A percentile compares a stretch with the other conserved stretches of the same genome.
Conservation (phyloP, 2,797 vertebrate genomes). For the Microctenopoma stevenorrisi region DNA sequence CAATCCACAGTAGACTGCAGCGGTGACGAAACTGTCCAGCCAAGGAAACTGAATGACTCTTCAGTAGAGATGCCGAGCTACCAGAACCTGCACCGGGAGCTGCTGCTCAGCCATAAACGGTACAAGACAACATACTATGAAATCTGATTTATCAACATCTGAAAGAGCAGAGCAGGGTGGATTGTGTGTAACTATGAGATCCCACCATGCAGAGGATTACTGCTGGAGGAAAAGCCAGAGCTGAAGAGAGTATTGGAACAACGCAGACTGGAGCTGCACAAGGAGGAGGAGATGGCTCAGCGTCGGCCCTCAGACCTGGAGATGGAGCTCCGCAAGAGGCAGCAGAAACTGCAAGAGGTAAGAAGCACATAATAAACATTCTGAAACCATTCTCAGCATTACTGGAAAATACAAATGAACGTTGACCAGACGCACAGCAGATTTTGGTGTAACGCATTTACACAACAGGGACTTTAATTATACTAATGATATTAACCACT, state of each 20-base stretch:
- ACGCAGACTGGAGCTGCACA: slow-evolving; percentile 78
- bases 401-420: background rate
- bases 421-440: no score
- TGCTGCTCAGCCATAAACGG: slow-evolving; percentile 86
- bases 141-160: background rate
- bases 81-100: slow-evolving; percentile 83
- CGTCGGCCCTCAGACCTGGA: slow-evolving; percentile 81
- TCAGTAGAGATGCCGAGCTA: slow-evolving; percentile 73
- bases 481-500: no score
- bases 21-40: slow-evolving; percentile 61
- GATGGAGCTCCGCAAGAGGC: slow-evolving; percentile 84
- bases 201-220: slow-evolving; percentile 72
- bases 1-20: slow-evolving; percentile 49
- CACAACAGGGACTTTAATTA: no score
- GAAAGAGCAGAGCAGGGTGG: background rate
- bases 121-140: slow-evolving; percentile 35
- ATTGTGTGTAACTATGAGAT: slow-evolving; percentile 20
- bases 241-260: slow-evolving; percentile 83
- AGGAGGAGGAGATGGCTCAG: slow-evolving; percentile 78
- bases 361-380: background rate
- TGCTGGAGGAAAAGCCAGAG: slow-evolving; percentile 83
- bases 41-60: slow-evolving; percentile 78
- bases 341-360: slow-evolving; percentile 83
- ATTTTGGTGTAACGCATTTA: no score
- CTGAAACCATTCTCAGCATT: background rate